Evolutionary conservation across 2,888 invertebrate genomes (phyloP).

Genomic region (Catocala nupta): DNA sequence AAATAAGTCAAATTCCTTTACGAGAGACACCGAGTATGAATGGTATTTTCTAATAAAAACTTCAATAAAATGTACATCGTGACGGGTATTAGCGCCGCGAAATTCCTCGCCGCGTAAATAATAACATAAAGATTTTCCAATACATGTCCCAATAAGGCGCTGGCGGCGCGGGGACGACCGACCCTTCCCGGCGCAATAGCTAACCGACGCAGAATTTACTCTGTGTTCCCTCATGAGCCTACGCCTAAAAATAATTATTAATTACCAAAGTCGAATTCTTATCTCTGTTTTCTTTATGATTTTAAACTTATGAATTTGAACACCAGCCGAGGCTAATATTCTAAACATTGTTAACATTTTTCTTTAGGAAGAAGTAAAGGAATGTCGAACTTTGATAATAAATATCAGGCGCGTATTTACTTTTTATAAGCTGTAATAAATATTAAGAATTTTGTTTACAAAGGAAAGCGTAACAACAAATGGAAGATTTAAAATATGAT

Average conservation of each 20-base stretch:
- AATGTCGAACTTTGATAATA: slow-evolving; percentile 55
- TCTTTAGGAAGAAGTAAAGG: slow-evolving; percentile 37
- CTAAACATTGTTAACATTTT: slow-evolving; percentile 44
- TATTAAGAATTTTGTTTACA: slow-evolving; percentile 44
- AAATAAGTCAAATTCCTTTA: slow-evolving; percentile 61
- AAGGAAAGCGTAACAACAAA: slow-evolving; percentile 36
- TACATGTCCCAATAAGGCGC: slow-evolving; percentile 71
- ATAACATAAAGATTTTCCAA: slow-evolving; percentile 82
- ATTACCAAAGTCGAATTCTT: slow-evolving; percentile 35
- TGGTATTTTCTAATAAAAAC: slow-evolving; percentile 81
- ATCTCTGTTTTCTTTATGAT: slow-evolving; percentile 33
- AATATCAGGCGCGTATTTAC: slow-evolving; percentile 47
- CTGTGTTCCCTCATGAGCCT: slow-evolving; percentile 31
- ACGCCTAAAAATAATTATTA: slow-evolving; percentile 47
- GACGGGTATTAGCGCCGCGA: slow-evolving; percentile 76
- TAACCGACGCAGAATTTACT: slow-evolving; percentile 45
- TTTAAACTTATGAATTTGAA: slow-evolving; percentile 43
- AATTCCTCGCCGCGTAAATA: slow-evolving; percentile 77
- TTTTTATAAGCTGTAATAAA: slow-evolving; percentile 51
- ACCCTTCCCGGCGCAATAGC: slow-evolving; percentile 33
- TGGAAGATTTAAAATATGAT: slow-evolving; percentile 48
- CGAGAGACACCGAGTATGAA: slow-evolving; percentile 61
- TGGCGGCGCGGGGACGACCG: slow-evolving; percentile 26
- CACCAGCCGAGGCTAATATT: slow-evolving; percentile 37
- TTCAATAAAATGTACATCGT: slow-evolving; percentile 74